Base-by-base conservation (phyloP, 2,797 vertebrate genomes). In the Harpagifer antarcticus region DNA sequence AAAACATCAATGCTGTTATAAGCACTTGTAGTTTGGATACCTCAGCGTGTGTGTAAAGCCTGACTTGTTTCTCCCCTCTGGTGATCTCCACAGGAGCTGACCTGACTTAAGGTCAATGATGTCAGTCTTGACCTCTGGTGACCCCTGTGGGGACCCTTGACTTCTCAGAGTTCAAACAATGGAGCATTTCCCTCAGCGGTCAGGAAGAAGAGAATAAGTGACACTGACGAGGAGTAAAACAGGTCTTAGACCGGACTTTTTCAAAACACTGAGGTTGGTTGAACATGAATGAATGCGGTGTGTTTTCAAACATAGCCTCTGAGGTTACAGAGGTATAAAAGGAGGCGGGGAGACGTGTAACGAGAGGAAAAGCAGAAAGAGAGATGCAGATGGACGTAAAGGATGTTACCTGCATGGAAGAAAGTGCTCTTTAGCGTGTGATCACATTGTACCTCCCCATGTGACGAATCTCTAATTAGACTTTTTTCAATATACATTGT, bases 381-480 rank as follows among this genome's bases (percentile, higher is more conserved):
- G 37, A 44, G 9, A 20, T 2, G 40, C 23, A 62, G 72, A 48
- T 13, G 12, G 63, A 56, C 31, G 70, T 23, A 55, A 62, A 65
- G 60, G 84, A 77, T 50, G 49, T 45, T 79, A 88, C 83, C 85
- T 90, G 86, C 68, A 60, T 74, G 78, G 69, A 79, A 64, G 68
- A 88, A 56, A 73, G 63, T n/a, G 53, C 75, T 78, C 72, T 85
- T 85, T 60, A 78, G 49, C 57, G 55, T 72, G 74, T 52, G 71
- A 83, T 86, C 56, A 66, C 59, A 19, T 71, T 72, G 67, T 63
- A 84, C 74, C 84, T 88, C 82, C 86, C 83, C 33, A 23, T 87
- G 74, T 85, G 82, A 90, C 83, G 83, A 89, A 92, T 91, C 85
- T 90, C 86, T 90, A 91, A 93, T 94, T 91, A 89, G 85, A 85